Base-by-base conservation (phyloP, 2,113 vertebrate genomes). In the Pteronura brasiliensis region DNA sequence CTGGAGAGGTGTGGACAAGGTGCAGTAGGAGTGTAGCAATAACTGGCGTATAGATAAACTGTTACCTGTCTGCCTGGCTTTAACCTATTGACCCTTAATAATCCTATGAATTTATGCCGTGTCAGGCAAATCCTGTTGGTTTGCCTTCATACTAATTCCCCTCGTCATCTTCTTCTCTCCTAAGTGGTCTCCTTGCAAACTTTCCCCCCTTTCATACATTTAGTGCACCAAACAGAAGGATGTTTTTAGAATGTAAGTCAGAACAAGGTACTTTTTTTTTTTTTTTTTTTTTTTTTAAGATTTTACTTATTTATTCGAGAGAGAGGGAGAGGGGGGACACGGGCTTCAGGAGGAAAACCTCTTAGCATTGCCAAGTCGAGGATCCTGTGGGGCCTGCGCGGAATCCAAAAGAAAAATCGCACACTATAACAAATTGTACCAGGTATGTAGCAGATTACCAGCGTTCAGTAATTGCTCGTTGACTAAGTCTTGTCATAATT, bases 81-180 rank as follows among this genome's bases (percentile, higher is more conserved):
- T 97, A 55, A 80, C 81, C 81, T 96, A 31, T 84, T 89, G 92
- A 88, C 69, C 17, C 25, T 80, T 90, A 83, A 90, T 76, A 76
- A 95, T 52, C 65, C 44, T 42, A 42, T 57, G 47, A 80, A 20
- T 21, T 63, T 84, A 4, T 61, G 42, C 55, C 15, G 10, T 76
- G 55, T 88, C 81, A 85, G 44, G 79, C 47, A 96, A 87, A 76
- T 63, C 29, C 44, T 86, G 14, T 9, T 79, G 85, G 44, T 82
- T 95, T 95, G 74, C 47, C 34, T 94, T 92, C 59, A 47, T 25
- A 21, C 9, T 47, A 61, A 83, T 39, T 67, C 25, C 47, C 14
- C 18, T 47, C 2, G 63, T 31, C 23, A 76, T 36, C 8, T 15
- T 65, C 5, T 83, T 81, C 5, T 59, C 34, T 39, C 31, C 31